phyloP scores from a whole-genome alignment of 2,888 invertebrate species.

The Falcaria lacertinaria region DNA sequence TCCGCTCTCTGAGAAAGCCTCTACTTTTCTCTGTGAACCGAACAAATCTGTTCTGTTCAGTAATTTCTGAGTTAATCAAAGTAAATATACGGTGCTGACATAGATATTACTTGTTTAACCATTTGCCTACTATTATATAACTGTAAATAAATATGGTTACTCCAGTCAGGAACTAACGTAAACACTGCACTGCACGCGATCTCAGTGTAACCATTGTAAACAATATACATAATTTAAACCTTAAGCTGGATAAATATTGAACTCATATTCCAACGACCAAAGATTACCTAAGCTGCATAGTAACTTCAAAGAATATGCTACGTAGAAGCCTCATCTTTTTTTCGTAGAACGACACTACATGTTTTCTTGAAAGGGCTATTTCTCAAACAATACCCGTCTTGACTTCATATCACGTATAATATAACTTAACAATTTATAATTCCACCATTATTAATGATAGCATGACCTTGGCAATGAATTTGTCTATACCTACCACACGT shows the following conservation, averaged over 20 bases:
- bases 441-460: too few relatives aligned
- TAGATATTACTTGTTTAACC: slow-evolving; percentile 17
- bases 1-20: too few relatives aligned
- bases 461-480: neutral
- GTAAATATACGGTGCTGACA: neutral
- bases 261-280: neutral
- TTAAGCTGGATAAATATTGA: neutral
- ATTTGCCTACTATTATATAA: slow-evolving; percentile 3
- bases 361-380: too few relatives aligned
- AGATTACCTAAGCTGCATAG: too few relatives aligned
- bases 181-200: slow-evolving; percentile 32
- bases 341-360: too few relatives aligned
- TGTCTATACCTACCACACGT: neutral
- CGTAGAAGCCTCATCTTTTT: too few relatives aligned
- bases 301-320: too few relatives aligned
- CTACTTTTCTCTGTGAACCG: too few relatives aligned
- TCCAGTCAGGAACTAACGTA: slow-evolving; percentile 15
- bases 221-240: neutral
- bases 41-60: too few relatives aligned
- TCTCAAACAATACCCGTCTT: too few relatives aligned
- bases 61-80: neutral
- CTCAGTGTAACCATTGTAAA: slow-evolving; percentile 4
- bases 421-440: too few relatives aligned
- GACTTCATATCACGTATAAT: too few relatives aligned
- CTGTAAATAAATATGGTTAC: slow-evolving; percentile 24